Evolutionary conservation across 2,797 vertebrate species (phyloP).

Genomic region (Galaxias olidus): DNA sequence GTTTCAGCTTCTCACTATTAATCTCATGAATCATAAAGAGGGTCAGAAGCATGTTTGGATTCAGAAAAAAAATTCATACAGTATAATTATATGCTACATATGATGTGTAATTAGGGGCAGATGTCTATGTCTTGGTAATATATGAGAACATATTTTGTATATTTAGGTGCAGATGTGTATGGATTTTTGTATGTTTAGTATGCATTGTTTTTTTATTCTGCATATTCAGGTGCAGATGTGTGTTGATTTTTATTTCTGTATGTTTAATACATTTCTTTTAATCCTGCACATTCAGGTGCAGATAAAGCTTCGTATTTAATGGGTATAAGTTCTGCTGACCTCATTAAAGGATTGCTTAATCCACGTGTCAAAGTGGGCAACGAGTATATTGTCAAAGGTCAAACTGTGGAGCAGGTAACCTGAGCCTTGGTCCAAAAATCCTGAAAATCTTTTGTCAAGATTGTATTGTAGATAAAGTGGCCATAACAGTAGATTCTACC

Average conservation of each 20-base stretch:
- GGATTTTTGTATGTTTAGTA: too few relatives aligned
- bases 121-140: too few relatives aligned
- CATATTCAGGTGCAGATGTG: not conserved
- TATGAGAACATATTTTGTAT: too few relatives aligned
- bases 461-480: not conserved
- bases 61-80: too few relatives aligned
- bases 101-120: too few relatives aligned
- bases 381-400: conserved; percentile 89
- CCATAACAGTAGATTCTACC: not conserved
- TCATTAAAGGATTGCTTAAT: conserved; percentile 91
- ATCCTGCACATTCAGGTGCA: conserved; percentile 72
- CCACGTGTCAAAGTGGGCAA: conserved; percentile 93
- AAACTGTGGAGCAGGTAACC: conserved; percentile 91
- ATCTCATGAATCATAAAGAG: too few relatives aligned
- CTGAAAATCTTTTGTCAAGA: not conserved
- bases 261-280: not conserved
- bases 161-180: too few relatives aligned
- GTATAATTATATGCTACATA: too few relatives aligned
- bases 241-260: not conserved
- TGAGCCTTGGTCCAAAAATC: too few relatives aligned
- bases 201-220: too few relatives aligned
- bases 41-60: too few relatives aligned
- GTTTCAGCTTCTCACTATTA: too few relatives aligned
- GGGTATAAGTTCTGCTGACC: conserved; percentile 90
- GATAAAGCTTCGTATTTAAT: conserved; percentile 95